phyloP scores from a whole-genome alignment of 2,888 invertebrate genomes.

The Lasius platythorax region DNA sequence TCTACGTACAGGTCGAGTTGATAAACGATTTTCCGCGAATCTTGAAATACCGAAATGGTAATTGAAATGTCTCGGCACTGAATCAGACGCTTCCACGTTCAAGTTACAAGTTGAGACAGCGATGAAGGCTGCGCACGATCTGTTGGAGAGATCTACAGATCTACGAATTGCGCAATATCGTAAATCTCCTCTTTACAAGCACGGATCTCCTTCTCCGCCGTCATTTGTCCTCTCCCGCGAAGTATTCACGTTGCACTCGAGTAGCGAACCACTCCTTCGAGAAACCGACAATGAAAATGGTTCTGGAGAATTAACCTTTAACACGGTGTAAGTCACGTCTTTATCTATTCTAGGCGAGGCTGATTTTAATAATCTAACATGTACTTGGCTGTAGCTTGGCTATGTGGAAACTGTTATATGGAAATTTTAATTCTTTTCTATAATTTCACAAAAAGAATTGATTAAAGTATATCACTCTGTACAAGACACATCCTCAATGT shows the following conservation, averaged over 20 bases:
- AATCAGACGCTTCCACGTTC: conserved; percentile 25
- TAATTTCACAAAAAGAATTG: neutral
- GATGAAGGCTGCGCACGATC: conserved; percentile 39
- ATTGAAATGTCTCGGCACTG: conserved; percentile 42
- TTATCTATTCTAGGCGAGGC: conserved; percentile 13
- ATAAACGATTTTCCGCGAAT: conserved; percentile 49
- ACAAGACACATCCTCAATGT: neutral
- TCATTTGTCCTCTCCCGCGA: conserved; percentile 43
- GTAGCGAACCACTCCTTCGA: conserved; percentile 42
- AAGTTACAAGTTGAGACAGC: conserved; percentile 32
- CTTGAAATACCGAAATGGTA: conserved; percentile 43
- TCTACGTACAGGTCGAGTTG: conserved; percentile 28
- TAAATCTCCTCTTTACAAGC: conserved; percentile 50
- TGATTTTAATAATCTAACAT: conserved; percentile 41
- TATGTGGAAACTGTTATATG: neutral
- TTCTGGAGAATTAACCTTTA: conserved; percentile 47
- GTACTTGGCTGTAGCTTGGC: neutral
- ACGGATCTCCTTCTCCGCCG: neutral
- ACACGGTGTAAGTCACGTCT: conserved; percentile 40
- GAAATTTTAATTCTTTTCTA: neutral
- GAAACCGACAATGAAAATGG: conserved; percentile 29
- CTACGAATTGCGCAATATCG: conserved; percentile 50
- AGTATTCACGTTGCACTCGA: conserved; percentile 40
- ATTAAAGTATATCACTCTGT: neutral
- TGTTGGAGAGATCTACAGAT: conserved; percentile 46